Base-by-base conservation (phyloP, 2,888 invertebrate genomes). In the Caenorhabditis panamensis region DNA sequence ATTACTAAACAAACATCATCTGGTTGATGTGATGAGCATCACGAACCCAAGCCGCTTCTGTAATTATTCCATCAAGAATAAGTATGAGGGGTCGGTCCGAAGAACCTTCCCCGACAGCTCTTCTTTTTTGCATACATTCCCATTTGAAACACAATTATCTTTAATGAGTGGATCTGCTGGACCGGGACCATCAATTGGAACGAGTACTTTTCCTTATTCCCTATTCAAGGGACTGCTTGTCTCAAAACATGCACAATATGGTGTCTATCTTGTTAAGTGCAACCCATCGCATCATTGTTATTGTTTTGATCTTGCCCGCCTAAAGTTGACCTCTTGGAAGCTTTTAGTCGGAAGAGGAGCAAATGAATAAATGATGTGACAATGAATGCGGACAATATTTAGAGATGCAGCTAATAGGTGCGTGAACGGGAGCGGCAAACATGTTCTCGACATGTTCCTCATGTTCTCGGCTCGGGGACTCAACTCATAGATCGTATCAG, bases 371-470 rank as follows among this genome's bases (percentile, higher is more conserved):
- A 66, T 66, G 53, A 75, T 75, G 75, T 41, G 66, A 75, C 75
- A 66, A 75, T 73, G 66, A 73, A 73, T 67, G 75, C 36, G 61
- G 41, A 61, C 75, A 75, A 66, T 75, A 75, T 61, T 75, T 75
- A 75, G 75, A 54, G 75, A 75, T 75, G 59, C 75, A 75, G 75
- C 75, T 75, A 75, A 75, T 75, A 75, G 75, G 75, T 75, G 75
- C 59, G 53, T 49, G 59, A 66, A 71, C 71, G 18, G 61, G 9
- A 26, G 20, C 31, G 36, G 41, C 64, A 64, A 58, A 72, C 63
- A 72, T 44, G 44, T 24, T n/a, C 36, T 20, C 37, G 11, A n/a
- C 36, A n/a, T 31, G 58, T 36, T 37, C 41, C 11, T 53, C 36
- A 56, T 37, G 9, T 56, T 44, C 49, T 36, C 26, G 26, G 53